Base-by-base conservation (phyloP, 1,140 invertebrate species). In the Eciton burchellii region DNA sequence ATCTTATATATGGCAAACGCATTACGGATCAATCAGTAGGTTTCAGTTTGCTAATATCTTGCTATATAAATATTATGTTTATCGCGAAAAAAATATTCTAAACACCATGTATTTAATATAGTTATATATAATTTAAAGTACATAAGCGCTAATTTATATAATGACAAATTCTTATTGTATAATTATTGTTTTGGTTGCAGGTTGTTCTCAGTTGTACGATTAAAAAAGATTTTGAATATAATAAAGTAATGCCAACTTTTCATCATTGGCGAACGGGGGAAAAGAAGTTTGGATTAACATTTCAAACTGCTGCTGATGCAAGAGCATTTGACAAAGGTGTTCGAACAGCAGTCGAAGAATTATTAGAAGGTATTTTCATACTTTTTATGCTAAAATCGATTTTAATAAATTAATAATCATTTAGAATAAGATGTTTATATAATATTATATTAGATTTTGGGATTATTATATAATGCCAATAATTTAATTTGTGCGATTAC, bases 181-280 rank as follows among this genome's bases (percentile, higher is more conserved):
- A n/a, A n/a, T n/a, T n/a, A n/a, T n/a, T n/a, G 16, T 65, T 60
- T 62, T 19, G 1, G 65, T 54, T 93, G 16, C 94, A 99, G 98
- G 96, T 98, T 90, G 98, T 99, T 79, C 95, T 99, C 84, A 98
- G 97, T 94, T 99, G 98, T 95, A 97, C 97, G 43, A 98, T 99
- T 90, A 98, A 98, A 94, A 98, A 98, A 93, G 98, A 99, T 94
- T 98, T 99, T 93, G 97, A 98, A 92, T 99, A 99, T 95, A 98
- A 98, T 94, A 98, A 98, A 95, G 98, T 99, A 88, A 99, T 99
- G 97, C 98, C 98, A 52, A 99, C 98, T 62, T 99, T 99, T 96
- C 98, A 99, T 95, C 98, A 99, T 93, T 99, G 98, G 98, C 97
- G 97, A 89, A 99, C 98, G 21, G 98, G 98, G 65, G 98, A 98